Percentiles rank a stretch among this genome's conserved stretches.
Evolutionary conservation across 2,797 vertebrate species (phyloP).

Genomic region (Cossypha caffra): DNA sequence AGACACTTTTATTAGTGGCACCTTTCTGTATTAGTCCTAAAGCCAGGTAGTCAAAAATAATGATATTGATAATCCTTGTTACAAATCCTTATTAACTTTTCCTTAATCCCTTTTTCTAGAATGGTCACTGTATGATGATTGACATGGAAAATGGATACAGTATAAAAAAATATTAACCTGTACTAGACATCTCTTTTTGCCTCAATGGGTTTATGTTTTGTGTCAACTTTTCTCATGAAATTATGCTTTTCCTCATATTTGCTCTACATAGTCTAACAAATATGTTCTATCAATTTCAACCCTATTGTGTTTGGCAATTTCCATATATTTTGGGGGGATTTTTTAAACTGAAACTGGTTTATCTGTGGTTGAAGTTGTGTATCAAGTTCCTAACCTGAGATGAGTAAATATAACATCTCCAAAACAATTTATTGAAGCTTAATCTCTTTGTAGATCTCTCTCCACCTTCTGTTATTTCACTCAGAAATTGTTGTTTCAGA

Average conservation of each 20-base stretch:
- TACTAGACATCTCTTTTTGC: not conserved
- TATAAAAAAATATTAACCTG: not conserved
- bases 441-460: not conserved
- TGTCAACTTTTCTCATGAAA: not conserved
- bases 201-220: not conserved
- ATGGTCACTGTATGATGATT: not conserved
- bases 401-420: not conserved
- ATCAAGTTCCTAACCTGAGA: not conserved
- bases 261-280: not conserved
- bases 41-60: not conserved
- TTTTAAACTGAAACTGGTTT: not conserved
- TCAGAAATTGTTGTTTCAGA: not conserved
- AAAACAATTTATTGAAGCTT: not conserved
- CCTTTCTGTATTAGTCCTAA: not conserved
- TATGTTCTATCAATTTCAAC: not conserved
- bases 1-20: not conserved
- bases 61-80: not conserved
- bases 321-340: not conserved
- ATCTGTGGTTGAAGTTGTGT: not conserved
- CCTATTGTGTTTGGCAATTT: not conserved
- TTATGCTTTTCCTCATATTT: not conserved
- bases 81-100: not conserved
- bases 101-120: not conserved
- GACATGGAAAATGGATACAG: not conserved
- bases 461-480: not conserved